Evolutionary conservation across 2,888 invertebrate genomes (phyloP), one percentile per base, ranked within the genome.

Genomic region (Pterostichus madidus): DNA sequence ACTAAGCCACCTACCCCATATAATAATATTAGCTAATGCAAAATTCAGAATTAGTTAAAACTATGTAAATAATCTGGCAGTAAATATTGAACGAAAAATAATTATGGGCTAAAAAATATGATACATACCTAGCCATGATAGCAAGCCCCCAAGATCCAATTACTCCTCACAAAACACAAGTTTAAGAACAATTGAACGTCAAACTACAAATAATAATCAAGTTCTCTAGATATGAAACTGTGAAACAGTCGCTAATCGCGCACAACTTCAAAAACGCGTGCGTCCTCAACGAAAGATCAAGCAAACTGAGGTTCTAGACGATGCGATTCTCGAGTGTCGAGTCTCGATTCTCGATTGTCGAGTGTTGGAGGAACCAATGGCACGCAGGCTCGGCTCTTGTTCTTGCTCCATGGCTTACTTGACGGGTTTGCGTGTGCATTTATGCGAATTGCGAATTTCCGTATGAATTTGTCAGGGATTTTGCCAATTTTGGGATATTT

Each of bases 321-420:
- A 8, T 39, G 68, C 44, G 68, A 71, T 39, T 39, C 17, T 44
- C 17, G 10, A 44, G 39, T 68, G 68, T 44, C 13, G 61, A 64
- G 32, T 32, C 32, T 24, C 32, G 11, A 32, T 11, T 10, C 64
- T 59, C 15, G 11, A 13, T 15, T 8, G 35, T n/a, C 32, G 68
- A 68, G 35, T 35, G 39, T 5, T 39, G 39, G 44, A n/a, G n/a
- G 44, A n/a, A 64, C 79, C 61, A 79, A 64, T 71, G 80, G 52
- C 73, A 71, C 39, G 52, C 49, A 4, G 17, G 17, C 24, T 24
- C 49, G 11, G 17, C 31, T 24, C 31, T 24, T 59, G 24, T 11
- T 59, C 31, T 15, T 59, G 24, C 15, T 7, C 5, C 24, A 15
- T 17, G 15, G 59, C 31, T 59, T 10, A 59, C 73, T 73, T 17